Evolutionary conservation across 2,888 invertebrate species (phyloP), one percentile per base, ranked within the genome.

Genomic region (Toxonevra muliebris): DNA sequence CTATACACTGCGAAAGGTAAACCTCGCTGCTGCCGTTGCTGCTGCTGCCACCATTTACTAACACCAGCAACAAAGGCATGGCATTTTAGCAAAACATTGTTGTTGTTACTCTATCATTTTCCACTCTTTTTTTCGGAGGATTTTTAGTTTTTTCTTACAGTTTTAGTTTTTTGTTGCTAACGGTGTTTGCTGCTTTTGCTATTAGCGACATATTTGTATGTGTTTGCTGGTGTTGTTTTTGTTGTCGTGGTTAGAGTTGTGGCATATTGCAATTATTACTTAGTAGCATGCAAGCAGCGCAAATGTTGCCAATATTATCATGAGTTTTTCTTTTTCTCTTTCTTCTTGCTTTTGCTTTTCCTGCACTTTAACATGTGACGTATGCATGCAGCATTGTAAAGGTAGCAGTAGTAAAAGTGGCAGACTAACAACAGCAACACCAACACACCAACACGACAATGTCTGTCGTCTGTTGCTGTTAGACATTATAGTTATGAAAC

Each of bases 231-330:
- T 62, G 20, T 55, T 48, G 57, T 67, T 42, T 13, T 20, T 55
- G 64, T 67, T 59, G 69, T 48, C 53, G 62, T 73, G 72, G 30
- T 65, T 76, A 75, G 74, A n/a, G 58, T 73, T 72, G 60, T 76
- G 76, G 76, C 75, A 74, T 78, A 75, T 78, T 78, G 78, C 77
- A 78, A 79, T 79, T 78, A 79, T 77, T 77, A 75, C 74, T 74
- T 70, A 73, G 72, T 71, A 73, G 75, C 76, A 77, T 77, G 77
- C 78, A 75, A 76, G 48, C 12, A 63, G 48, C 40, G 58, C 58
- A 57, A 57, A 45, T 50, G 43, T 45, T 59, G 48, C n/a, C 12
- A 50, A 15, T 13, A 53, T 50, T 20, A 45, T 15, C 58, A 65
- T 42, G 43, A 63, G 52, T 30, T 13, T 7, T 5, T 40, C 50